Evolutionary conservation across 2,888 invertebrate genomes (phyloP).

Genomic region (Pammene aurita): DNA sequence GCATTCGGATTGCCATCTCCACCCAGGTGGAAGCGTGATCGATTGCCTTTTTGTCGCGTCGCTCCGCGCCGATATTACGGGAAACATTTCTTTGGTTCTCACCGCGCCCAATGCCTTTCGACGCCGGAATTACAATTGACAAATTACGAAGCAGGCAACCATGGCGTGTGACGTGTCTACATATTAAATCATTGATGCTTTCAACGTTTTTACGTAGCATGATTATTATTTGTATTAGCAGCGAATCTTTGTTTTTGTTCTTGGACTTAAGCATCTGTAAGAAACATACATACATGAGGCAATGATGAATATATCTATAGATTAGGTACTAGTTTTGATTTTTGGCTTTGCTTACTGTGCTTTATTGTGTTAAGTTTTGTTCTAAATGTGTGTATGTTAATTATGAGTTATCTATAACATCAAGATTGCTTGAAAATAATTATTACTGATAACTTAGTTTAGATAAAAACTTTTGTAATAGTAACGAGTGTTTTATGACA

Average conservation of each 20-base stretch:
- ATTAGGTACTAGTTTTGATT: too few relatives aligned
- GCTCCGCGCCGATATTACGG: conserved; percentile 60
- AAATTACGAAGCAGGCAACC: conserved; percentile 58
- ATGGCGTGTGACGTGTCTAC: conserved; percentile 48
- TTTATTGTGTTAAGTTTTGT: too few relatives aligned
- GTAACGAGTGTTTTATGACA: too few relatives aligned
- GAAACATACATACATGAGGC: too few relatives aligned
- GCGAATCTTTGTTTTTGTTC: neutral
- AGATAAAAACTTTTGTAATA: too few relatives aligned
- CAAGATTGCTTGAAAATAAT: too few relatives aligned
- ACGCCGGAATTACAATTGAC: conserved; percentile 64
- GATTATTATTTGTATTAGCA: neutral
- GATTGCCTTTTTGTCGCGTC: conserved; percentile 74
- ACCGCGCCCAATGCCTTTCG: conserved; percentile 60
- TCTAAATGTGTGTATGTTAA: too few relatives aligned
- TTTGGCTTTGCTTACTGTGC: too few relatives aligned
- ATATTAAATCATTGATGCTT: conserved; percentile 26
- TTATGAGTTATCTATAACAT: too few relatives aligned
- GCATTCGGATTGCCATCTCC: conserved; percentile 68
- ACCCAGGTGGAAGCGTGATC: conserved; percentile 75
- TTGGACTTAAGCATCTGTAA: too few relatives aligned
- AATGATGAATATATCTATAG: too few relatives aligned
- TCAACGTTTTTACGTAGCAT: conserved; percentile 10
- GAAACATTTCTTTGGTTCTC: conserved; percentile 69
- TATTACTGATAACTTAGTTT: too few relatives aligned